Evolutionary conservation across 2,888 invertebrate genomes (phyloP).

Genomic region (Andrena chrysosceles): DNA sequence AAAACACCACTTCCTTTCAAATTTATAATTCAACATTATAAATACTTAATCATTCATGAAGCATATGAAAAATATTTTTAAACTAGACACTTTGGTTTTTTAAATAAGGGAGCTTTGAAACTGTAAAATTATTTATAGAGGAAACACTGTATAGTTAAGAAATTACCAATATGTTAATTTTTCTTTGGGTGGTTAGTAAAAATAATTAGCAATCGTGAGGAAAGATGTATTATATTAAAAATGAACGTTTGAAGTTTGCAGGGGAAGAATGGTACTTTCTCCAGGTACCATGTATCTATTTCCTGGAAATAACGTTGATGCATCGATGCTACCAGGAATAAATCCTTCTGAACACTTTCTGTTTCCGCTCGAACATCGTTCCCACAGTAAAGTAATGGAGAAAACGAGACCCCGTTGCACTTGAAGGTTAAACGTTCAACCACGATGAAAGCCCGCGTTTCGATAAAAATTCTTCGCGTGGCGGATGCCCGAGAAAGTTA

Average conservation of each 20-base stretch:
- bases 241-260: background rate
- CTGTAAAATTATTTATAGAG: too few species aligned
- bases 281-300: background rate
- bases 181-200: too few species aligned
- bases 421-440: constrained; percentile 53
- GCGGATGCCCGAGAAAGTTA: constrained; percentile 51
- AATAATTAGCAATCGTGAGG: too few species aligned
- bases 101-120: too few species aligned
- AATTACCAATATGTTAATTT: too few species aligned
- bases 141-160: too few species aligned
- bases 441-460: constrained; percentile 39
- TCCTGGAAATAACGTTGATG: background rate
- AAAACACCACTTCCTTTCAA: background rate
- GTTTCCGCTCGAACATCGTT: constrained; percentile 34
- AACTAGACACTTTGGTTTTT: too few species aligned
- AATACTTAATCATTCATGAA: too few species aligned
- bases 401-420: constrained; percentile 48
- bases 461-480: constrained; percentile 50
- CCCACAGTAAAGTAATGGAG: constrained; percentile 39
- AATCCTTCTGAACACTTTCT: constrained; percentile 32
- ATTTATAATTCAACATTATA: too few species aligned
- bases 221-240: background rate
- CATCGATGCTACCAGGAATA: background rate
- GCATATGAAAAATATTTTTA: too few species aligned
- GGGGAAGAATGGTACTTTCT: background rate